phyloP scores from a whole-genome alignment of 2,113 vertebrate genomes.

The Sinocyclocheilus anophthalmus region DNA sequence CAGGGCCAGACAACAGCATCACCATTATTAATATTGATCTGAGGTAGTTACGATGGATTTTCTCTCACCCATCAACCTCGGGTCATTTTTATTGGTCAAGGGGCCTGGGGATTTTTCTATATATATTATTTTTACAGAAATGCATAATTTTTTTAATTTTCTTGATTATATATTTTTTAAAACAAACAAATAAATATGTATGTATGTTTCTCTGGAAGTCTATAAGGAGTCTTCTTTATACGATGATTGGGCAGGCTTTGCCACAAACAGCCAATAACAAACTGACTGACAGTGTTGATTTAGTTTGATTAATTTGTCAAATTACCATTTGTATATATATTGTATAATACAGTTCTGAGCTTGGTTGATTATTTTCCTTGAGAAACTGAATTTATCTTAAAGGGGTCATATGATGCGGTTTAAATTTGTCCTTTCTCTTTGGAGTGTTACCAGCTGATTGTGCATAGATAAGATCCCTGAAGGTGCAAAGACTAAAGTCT shows the following conservation, averaged over 20 bases:
- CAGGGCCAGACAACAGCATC: constrained; percentile 57
- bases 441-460: too few species aligned
- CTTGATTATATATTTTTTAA: too few species aligned
- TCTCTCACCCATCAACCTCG: constrained; percentile 46
- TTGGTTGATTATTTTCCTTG: background rate
- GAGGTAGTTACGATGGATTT: constrained; percentile 65
- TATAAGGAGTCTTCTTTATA: background rate
- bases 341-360: background rate
- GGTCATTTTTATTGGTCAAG: constrained; percentile 60
- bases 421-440: too few species aligned
- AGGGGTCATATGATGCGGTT: too few species aligned
- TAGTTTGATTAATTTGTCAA: background rate
- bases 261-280: background rate
- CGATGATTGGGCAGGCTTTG: background rate
- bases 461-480: too few species aligned
- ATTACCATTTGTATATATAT: background rate
- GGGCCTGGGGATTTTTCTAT: constrained; percentile 29
- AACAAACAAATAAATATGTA: too few species aligned
- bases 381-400: background rate
- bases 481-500: too few species aligned
- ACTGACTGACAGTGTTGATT: background rate
- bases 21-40: constrained; percentile 70
- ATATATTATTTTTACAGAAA: background rate
- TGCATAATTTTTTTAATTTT: too few species aligned
- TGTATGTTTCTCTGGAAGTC: background rate